Evolutionary conservation across 2,113 vertebrate genomes (phyloP).

Genomic region (Brachypteracias leptosomus): DNA sequence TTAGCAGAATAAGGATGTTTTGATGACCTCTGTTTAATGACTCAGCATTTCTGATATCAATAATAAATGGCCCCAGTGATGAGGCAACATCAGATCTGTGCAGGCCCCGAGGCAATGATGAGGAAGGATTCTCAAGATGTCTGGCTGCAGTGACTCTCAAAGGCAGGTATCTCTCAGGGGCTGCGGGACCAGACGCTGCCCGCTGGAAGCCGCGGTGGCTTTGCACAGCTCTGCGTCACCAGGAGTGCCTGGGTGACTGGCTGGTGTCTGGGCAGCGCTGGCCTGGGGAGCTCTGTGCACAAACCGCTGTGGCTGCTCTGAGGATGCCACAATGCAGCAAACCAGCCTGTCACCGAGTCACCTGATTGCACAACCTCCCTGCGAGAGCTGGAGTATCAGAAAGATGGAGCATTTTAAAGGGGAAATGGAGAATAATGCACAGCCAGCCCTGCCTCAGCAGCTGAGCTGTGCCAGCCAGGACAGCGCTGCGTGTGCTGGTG

Average conservation of each 20-base stretch:
- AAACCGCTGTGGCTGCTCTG: not conserved
- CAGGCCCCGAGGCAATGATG: not conserved
- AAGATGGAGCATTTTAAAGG: slow-evolving; percentile 62
- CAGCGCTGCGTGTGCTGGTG: not conserved
- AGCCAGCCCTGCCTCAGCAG: not conserved
- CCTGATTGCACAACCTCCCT: slow-evolving; percentile 37
- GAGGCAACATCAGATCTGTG: not conserved
- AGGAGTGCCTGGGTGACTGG: not conserved
- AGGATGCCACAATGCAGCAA: slow-evolving; percentile 59
- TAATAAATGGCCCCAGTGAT: not conserved
- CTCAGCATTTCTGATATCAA: slow-evolving; percentile 7
- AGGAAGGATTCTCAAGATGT: not conserved
- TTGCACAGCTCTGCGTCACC: not conserved
- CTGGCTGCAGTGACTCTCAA: not conserved
- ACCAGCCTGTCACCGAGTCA: slow-evolving; percentile 39
- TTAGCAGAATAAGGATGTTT: not conserved
- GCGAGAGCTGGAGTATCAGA: not conserved
- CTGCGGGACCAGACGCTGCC: not conserved
- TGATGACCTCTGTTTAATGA: slow-evolving; percentile 38
- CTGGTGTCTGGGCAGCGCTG: not conserved
- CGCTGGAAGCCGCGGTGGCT: fast-evolving
- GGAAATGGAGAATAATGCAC: slow-evolving; percentile 32
- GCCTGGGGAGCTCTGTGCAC: not conserved
- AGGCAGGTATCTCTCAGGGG: not conserved
- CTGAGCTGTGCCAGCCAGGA: not conserved